Base-by-base conservation (phyloP, 2,888 invertebrate genomes). In the Catocala sponsa region DNA sequence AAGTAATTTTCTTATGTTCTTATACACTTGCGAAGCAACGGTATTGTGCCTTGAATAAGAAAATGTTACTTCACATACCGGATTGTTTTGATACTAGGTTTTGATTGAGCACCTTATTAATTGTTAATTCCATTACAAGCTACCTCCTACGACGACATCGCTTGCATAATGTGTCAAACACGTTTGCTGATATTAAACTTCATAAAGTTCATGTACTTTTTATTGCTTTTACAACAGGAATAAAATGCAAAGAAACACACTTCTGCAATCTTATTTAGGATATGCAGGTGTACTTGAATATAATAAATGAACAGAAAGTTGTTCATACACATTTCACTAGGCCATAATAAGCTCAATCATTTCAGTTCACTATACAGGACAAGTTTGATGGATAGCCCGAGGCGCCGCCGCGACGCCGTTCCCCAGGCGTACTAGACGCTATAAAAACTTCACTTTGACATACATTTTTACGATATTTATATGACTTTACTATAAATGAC, bases 341-440 rank as follows among this genome's bases (percentile, higher is more conserved):
- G 46, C 53, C 55, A 67, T 74, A 68, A 70, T 65, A 75, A 70
- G 65, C 74, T 75, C 65, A 70, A 75, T 72, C 63, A 70, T 75
- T 67, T 72, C 57, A 67, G 67, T 63, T 70, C 54, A 67, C 65
- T 65, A 70, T 64, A 68, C 56, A 47, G 49, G 55, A 58, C 64
- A 59, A 57, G 60, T 70, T 73, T 73, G 73, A 73, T 73, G 65
- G 72, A 74, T 74, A 72, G 64, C 62, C 55, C 38, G 38, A 51
- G 41, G n/a, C 50, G 48, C 60, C 13, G 10, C 13, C 11, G 52
- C 65, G 55, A 55, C 56, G 59, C 61, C 52, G 42, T 35, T 58
- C 13, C 67, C 57, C 61, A 48, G 55, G 25, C 63, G 44, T 58
- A 55, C 71, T 62, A 54, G 63, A 56, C 68, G 65, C 59, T 63